These are phyloP conservation scores for Zaprionus inermis DNA, from an alignment of 1,140 invertebrate genomes.

Conservation along the genomic window DNA sequence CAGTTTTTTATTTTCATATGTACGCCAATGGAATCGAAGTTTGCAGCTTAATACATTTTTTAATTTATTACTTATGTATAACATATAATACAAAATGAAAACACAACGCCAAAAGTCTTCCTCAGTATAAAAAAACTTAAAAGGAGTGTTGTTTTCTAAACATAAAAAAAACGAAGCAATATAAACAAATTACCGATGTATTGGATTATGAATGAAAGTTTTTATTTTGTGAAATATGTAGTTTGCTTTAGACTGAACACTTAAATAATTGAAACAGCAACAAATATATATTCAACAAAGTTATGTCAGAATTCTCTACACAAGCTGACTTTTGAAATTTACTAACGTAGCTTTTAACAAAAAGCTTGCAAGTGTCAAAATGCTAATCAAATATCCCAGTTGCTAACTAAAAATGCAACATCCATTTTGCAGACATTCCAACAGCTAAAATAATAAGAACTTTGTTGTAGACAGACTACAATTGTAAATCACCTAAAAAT, in stretches of 20 bases:
- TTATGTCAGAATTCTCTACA: constrained; percentile 41
- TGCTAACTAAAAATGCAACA: constrained; percentile 1
- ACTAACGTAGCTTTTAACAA: neutral
- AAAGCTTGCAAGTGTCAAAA: constrained; percentile 20
- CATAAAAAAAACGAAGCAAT: constrained; percentile 33
- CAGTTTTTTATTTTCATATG: constrained; percentile 70
- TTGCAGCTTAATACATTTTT: constrained; percentile 40
- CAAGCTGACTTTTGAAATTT: constrained; percentile 34
- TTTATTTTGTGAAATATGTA: constrained; percentile 44
- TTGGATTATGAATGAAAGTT: constrained; percentile 12
- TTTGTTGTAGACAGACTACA: constrained; percentile 23
- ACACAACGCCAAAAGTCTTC: constrained; percentile 81
- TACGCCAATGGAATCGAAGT: constrained; percentile 42
- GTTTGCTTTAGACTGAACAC: constrained; percentile 72
- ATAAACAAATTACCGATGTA: constrained; percentile 14
- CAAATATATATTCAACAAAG: constrained; percentile 15
- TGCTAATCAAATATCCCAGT: neutral
- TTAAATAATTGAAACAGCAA: constrained; percentile 53
- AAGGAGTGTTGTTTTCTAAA: constrained; percentile 43
- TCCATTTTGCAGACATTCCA: constrained; percentile 64
- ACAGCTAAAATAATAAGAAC: constrained; percentile 26
- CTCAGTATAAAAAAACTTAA: constrained; percentile 66
- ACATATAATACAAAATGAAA: constrained; percentile 65
- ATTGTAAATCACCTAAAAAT: constrained; percentile 26
- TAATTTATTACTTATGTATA: constrained; percentile 46